Evolutionary conservation across 2,888 invertebrate genomes (phyloP).

Genomic region (Eudasyphora cyanicolor): DNA sequence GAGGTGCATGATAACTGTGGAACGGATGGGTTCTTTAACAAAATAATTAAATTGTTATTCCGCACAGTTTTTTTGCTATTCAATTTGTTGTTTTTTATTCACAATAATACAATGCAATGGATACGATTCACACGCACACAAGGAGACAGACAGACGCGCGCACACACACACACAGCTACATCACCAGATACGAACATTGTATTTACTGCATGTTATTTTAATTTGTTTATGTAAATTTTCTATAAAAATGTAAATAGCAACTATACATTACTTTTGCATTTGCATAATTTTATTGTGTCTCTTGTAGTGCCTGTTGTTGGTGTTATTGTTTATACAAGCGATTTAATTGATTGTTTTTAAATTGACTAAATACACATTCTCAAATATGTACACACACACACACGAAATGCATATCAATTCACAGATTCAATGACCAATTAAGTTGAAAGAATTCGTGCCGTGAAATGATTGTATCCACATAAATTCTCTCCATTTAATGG

Average conservation of each 20-base stretch:
- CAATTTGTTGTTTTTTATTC: constrained; percentile 30
- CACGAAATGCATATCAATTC: too few species aligned
- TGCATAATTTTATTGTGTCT: constrained; percentile 58
- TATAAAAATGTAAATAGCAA: constrained; percentile 54
- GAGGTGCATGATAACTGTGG: not conserved
- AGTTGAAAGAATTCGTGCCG: not conserved
- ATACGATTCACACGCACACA: not conserved
- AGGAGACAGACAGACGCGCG: too few species aligned
- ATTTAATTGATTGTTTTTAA: constrained; percentile 60
- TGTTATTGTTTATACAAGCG: constrained; percentile 49
- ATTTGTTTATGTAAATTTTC: constrained; percentile 60
- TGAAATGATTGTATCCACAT: constrained; percentile 11
- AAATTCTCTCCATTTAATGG: not conserved
- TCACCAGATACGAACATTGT: not conserved
- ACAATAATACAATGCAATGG: constrained; percentile 1
- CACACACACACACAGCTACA: not conserved
- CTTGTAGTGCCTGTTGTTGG: too few species aligned
- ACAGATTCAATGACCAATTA: constrained; percentile 20
- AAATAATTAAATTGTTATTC: constrained; percentile 41
- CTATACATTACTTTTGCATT: constrained; percentile 41
- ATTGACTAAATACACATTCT: constrained; percentile 54
- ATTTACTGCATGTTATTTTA: constrained; percentile 36
- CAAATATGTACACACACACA: constrained; percentile 22
- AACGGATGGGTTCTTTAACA: constrained; percentile 7
- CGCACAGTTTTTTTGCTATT: constrained; percentile 16